A percentile compares a stretch with the other conserved stretches of the same genome.
Conservation (phyloP, 1,140 invertebrate genomes). For the Zaprionus davidi region DNA sequence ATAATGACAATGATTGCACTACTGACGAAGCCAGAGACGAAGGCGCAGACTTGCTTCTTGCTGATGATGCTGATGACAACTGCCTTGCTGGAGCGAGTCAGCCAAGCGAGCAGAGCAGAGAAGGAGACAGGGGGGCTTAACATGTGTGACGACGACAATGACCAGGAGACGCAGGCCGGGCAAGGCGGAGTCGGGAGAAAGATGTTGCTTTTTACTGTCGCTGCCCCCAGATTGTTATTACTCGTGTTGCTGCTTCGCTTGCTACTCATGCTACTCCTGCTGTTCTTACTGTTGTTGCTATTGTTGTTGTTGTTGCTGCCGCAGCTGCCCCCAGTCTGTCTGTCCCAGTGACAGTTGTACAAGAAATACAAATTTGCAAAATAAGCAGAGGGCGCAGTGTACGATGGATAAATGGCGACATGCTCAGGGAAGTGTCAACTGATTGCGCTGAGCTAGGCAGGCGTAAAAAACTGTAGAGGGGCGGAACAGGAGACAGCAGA, state of each 20-base stretch:
- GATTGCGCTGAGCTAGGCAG: conserved; percentile 81
- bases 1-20: conserved; percentile 78
- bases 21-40: conserved; percentile 28
- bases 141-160: conserved; percentile 68
- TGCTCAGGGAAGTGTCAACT: conserved; percentile 82
- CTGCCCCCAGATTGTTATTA: conserved; percentile 29
- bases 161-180: conserved; percentile 26
- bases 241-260: neutral
- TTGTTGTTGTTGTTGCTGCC: conserved; percentile 25
- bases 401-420: conserved; percentile 78
- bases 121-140: conserved; percentile 16
- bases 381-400: conserved; percentile 67
- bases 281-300: neutral
- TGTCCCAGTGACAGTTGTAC: conserved; percentile 74
- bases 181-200: conserved; percentile 19
- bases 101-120: conserved; percentile 41
- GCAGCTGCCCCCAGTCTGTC: conserved; percentile 28
- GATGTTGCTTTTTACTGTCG: conserved; percentile 70
- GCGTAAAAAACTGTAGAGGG: conserved; percentile 62
- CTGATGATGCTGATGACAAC: conserved; percentile 63
- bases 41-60: conserved; percentile 11
- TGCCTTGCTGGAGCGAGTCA: conserved; percentile 50
- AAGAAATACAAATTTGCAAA: conserved; percentile 82
- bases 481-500: neutral
- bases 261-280: neutral